These are phyloP conservation scores for Montipora foliosa DNA, from an alignment of 64 coral and sea anemone genomes.

Conservation along the genomic window DNA sequence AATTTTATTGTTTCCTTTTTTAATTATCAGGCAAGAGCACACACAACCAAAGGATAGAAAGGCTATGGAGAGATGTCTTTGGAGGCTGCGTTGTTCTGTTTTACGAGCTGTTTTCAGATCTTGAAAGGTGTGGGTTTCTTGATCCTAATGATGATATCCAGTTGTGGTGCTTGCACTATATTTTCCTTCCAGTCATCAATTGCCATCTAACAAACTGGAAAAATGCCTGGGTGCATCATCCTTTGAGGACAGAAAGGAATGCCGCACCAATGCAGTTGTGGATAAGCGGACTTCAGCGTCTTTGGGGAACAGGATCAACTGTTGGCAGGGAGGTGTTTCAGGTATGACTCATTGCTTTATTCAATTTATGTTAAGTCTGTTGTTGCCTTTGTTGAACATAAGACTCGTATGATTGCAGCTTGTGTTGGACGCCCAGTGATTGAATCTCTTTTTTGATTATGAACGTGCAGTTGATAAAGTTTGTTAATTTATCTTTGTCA, in stretches of 20 bases:
- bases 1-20: constrained; percentile 27
- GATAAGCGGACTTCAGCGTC: constrained; percentile 12
- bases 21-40: constrained; percentile 60
- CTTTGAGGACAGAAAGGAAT: constrained; percentile 70
- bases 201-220: constrained; percentile 63
- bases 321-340: background rate
- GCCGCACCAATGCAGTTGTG: constrained; percentile 60
- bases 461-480: no score
- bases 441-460: no score
- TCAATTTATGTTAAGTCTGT: no score
- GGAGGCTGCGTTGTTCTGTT: constrained; percentile 56
- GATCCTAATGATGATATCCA: constrained; percentile 68
- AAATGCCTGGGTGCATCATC: constrained; percentile 74
- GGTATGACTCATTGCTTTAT: background rate
- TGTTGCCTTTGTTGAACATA: no score
- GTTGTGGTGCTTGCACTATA: constrained; percentile 76
- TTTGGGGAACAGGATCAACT: background rate
- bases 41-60: constrained; percentile 72
- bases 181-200: constrained; percentile 78
- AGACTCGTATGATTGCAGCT: no score
- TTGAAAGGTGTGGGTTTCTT: constrained; percentile 43
- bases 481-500: no score
- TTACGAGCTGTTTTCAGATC: constrained; percentile 51
- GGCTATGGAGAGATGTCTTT: constrained; percentile 78
- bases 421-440: no score